Evolutionary conservation across 2,113 vertebrate genomes (phyloP).

Genomic region (Tetrax tetrax): DNA sequence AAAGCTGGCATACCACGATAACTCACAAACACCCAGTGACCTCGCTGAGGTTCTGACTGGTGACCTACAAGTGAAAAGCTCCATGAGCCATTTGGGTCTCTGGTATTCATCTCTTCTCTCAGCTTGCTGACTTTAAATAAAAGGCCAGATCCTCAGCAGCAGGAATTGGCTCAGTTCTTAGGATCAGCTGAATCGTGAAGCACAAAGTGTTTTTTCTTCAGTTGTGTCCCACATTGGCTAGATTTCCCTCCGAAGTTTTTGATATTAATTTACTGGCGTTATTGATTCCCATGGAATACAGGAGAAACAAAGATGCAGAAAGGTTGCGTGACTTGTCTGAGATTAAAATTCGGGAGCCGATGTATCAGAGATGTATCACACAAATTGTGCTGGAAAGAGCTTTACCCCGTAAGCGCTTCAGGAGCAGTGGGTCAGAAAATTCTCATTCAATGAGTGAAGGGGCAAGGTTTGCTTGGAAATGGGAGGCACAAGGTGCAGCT

Average conservation of each 20-base stretch:
- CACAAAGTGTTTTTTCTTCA: constrained; percentile 18
- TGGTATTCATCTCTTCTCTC: constrained; percentile 24
- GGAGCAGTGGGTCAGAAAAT: not conserved
- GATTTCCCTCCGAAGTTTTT: not conserved
- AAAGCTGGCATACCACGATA: not conserved
- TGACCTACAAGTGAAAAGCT: constrained; percentile 46
- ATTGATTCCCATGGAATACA: not conserved
- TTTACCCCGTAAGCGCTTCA: not conserved
- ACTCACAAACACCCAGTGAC: not conserved
- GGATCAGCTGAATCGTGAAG: not conserved
- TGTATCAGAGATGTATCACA: not conserved
- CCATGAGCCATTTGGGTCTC: not conserved
- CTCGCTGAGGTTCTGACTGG: not conserved
- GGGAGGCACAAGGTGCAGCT: not conserved
- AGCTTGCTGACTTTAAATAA: not conserved
- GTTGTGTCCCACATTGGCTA: not conserved
- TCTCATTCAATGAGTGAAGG: not conserved
- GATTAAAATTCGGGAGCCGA: not conserved
- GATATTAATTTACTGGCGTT: not conserved
- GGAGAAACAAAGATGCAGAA: not conserved
- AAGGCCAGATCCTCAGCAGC: constrained; percentile 20
- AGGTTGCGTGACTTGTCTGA: not conserved
- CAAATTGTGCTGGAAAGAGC: not conserved
- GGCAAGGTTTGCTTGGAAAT: not conserved
- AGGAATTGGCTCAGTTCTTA: not conserved